A percentile compares a stretch with the other conserved stretches of the same genome.
Conservation (phyloP, 2,113 vertebrate genomes). For the Struthio camelus region DNA sequence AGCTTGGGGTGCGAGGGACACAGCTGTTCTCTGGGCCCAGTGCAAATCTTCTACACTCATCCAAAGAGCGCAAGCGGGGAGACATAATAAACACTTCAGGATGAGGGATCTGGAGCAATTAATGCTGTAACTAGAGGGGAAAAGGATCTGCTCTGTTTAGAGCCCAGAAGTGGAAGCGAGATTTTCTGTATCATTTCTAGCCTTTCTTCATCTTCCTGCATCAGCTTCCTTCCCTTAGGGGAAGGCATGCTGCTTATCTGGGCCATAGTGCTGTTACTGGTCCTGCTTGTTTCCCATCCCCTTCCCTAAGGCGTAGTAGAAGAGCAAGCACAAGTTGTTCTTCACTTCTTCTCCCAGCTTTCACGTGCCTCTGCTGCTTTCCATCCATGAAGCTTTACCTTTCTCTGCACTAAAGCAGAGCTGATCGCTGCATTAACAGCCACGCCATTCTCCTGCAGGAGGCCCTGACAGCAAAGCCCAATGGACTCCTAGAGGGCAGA, state of each 20-base stretch:
- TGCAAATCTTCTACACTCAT: not conserved
- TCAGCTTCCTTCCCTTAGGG: not conserved
- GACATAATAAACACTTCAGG: not conserved
- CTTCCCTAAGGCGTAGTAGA: not conserved
- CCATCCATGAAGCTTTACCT: not conserved
- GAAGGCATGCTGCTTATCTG: not conserved
- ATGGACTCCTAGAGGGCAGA: not conserved
- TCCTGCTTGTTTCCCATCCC: not conserved
- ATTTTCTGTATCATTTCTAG: not conserved
- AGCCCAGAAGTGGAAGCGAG: not conserved
- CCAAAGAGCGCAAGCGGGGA: not conserved
- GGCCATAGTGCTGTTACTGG: not conserved
- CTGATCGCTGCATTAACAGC: not conserved
- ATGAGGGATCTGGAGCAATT: not conserved
- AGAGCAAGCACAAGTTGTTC: not conserved
- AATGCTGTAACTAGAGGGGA: not conserved
- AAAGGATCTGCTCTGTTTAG: not conserved
- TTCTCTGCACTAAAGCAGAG: not conserved
- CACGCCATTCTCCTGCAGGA: not conserved
- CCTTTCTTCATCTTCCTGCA: not conserved
- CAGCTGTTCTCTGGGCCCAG: slow-evolving; percentile 2
- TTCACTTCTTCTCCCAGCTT: not conserved
- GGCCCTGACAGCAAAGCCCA: slow-evolving; percentile 19
- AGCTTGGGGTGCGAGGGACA: not conserved
- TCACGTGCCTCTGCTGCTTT: not conserved